These are phyloP conservation scores for Halotydeus destructor DNA, from an alignment of 1,140 invertebrate genomes.

Conservation along the genomic window DNA sequence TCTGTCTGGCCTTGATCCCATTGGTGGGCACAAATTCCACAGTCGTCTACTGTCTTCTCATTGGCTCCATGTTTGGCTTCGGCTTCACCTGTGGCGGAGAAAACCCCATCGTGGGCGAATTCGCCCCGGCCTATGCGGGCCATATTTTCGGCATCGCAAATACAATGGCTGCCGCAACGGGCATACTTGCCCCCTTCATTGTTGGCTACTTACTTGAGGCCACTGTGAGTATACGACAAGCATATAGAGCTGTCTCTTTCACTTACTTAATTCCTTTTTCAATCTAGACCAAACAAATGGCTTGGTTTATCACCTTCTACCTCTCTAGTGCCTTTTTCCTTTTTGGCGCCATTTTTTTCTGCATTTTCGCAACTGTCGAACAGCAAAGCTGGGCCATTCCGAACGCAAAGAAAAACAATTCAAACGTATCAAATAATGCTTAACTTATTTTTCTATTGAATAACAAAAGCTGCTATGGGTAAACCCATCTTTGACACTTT, in stretches of 20 bases:
- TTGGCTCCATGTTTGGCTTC: constrained; percentile 14
- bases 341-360: no score
- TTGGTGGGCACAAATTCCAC: constrained; percentile 10
- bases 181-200: constrained; percentile 21
- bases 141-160: constrained; percentile 46
- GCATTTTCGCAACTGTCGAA: no score
- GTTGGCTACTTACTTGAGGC: constrained; percentile 31
- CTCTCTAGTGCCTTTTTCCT: no score
- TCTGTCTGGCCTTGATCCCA: constrained; percentile 14
- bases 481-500: no score
- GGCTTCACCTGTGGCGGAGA: constrained; percentile 16
- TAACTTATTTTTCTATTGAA: no score
- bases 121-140: constrained; percentile 47
- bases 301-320: no score
- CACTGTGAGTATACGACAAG: background rate
- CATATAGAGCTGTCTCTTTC: constrained; percentile 1
- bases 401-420: no score
- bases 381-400: no score
- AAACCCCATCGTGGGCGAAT: constrained; percentile 31
- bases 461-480: no score
- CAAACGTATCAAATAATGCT: no score
- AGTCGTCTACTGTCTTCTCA: constrained; percentile 12
- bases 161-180: constrained; percentile 25
- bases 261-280: no score
- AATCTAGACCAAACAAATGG: no score